Evolutionary conservation across 2,888 invertebrate genomes (phyloP).

Genomic region (Anodontia alba): DNA sequence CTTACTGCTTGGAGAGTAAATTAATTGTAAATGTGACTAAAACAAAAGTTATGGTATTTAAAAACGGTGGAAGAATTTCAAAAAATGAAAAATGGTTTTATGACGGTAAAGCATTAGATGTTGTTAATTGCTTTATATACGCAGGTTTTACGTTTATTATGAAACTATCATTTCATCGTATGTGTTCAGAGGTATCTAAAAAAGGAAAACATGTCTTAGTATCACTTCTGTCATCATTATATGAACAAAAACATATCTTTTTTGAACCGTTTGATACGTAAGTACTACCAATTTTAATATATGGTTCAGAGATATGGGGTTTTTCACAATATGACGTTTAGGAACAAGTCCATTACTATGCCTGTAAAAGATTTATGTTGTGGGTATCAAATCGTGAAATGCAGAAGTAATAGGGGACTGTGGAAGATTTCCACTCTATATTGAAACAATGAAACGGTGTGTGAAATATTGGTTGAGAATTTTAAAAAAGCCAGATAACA

Average conservation of each 20-base stretch:
- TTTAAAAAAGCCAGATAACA: neutral
- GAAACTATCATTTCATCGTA: neutral
- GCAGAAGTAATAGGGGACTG: neutral
- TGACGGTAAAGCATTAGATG: neutral
- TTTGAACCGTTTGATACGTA: neutral
- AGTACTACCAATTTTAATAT: neutral
- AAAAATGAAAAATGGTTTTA: conserved; percentile 21
- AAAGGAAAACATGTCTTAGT: neutral
- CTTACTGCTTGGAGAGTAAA: conserved; percentile 18
- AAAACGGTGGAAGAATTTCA: conserved; percentile 18
- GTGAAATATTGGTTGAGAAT: neutral
- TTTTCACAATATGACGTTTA: neutral
- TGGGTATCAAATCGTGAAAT: neutral
- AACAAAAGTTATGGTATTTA: conserved; percentile 38
- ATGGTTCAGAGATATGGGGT: conserved; percentile 1
- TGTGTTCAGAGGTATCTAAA: neutral
- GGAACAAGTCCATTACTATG: neutral
- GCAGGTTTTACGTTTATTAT: conserved; percentile 11
- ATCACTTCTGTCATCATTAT: neutral
- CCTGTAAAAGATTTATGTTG: neutral
- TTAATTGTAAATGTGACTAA: conserved; percentile 23
- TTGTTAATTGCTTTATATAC: conserved; percentile 19
- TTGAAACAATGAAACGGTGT: neutral
- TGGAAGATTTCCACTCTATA: neutral
- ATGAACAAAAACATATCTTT: neutral